Percentiles rank a stretch among this genome's conserved stretches.
Evolutionary conservation across 2,797 vertebrate species (phyloP).

Genomic region (Mastacembelus armatus): DNA sequence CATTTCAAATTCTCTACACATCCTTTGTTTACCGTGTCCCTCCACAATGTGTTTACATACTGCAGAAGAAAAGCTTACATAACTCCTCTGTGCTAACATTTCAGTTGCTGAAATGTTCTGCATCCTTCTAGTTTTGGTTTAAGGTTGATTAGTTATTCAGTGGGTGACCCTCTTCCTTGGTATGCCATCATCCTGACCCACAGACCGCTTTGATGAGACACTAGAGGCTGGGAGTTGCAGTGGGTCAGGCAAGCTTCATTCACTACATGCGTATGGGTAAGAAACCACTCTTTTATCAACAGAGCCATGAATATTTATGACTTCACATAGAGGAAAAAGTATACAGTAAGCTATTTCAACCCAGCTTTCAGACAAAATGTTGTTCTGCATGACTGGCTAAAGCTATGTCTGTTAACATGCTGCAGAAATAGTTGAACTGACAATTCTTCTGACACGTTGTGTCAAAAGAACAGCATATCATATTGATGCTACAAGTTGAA

Average conservation of each 20-base stretch:
- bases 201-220: constrained; percentile 65
- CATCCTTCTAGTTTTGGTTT: constrained; percentile 29
- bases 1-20: neutral
- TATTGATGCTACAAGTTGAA: constrained; percentile 3
- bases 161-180: constrained; percentile 43
- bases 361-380: constrained; percentile 39
- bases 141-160: constrained; percentile 56
- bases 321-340: constrained; percentile 29
- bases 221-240: constrained; percentile 49
- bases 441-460: constrained; percentile 4
- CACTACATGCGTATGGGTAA: constrained; percentile 50
- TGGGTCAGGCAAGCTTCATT: constrained; percentile 44
- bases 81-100: constrained; percentile 18
- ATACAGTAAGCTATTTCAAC: constrained; percentile 50
- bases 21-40: neutral
- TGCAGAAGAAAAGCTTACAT: constrained; percentile 18
- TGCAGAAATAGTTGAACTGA: constrained; percentile 21
- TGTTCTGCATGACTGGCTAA: constrained; percentile 51
- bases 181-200: constrained; percentile 47
- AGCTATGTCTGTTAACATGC: constrained; percentile 25
- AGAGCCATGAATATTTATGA: constrained; percentile 69
- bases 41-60: neutral
- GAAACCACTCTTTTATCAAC: constrained; percentile 57
- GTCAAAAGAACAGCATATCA: constrained; percentile 32
- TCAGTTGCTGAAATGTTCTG: constrained; percentile 19